These are phyloP conservation scores for Scaptomyza reducta DNA, from an alignment of 2,888 invertebrate species.

Conservation along the genomic window DNA sequence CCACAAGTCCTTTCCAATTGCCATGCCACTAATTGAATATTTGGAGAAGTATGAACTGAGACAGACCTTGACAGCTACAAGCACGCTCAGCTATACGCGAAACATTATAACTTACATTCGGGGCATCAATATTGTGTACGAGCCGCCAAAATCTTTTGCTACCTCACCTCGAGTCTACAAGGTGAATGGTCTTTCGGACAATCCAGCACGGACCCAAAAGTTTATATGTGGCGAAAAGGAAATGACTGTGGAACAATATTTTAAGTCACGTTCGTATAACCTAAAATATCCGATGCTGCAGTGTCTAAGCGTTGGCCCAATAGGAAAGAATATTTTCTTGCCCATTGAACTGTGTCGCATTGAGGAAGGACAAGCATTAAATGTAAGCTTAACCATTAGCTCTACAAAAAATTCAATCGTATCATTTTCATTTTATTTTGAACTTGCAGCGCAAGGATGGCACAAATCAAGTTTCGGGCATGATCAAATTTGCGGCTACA, in stretches of 20 bases:
- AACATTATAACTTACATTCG: conserved; percentile 57
- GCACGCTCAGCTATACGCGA: conserved; percentile 1
- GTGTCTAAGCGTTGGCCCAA: conserved; percentile 92
- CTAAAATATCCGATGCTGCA: conserved; percentile 89
- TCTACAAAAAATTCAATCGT: not conserved
- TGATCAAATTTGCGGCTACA: conserved; percentile 95
- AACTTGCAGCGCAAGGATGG: conserved; percentile 87
- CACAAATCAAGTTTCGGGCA: conserved; percentile 91
- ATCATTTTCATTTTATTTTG: not conserved
- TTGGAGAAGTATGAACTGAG: conserved; percentile 73
- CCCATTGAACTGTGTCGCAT: conserved; percentile 94
- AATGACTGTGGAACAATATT: conserved; percentile 84
- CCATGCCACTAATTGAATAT: conserved; percentile 85
- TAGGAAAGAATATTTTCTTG: conserved; percentile 89
- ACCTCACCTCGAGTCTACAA: conserved; percentile 65
- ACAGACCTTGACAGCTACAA: conserved; percentile 5
- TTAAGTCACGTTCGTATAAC: conserved; percentile 56
- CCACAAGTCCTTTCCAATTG: conserved; percentile 91
- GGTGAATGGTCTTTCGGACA: conserved; percentile 59
- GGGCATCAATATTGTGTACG: conserved; percentile 76
- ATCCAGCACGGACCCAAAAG: conserved; percentile 78
- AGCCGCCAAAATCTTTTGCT: conserved; percentile 72
- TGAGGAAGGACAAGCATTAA: conserved; percentile 90
- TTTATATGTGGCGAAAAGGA: conserved; percentile 79
- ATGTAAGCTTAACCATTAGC: conserved; percentile 76